Conservation (phyloP, 2,113 vertebrate species). For the Festucalex cinctus region DNA sequence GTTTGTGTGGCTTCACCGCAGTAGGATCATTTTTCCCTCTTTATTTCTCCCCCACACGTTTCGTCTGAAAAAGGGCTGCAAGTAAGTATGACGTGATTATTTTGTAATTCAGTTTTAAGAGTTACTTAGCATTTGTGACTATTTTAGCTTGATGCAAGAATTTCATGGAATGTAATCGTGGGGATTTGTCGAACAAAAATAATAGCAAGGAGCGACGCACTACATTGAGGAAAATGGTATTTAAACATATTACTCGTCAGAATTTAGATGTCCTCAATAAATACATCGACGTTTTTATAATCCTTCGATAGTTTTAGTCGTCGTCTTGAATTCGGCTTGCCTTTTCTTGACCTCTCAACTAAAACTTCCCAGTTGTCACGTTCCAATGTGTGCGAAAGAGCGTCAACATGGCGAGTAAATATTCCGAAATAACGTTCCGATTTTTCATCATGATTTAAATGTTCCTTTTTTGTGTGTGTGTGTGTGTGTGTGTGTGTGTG, state of each 20-base stretch:
- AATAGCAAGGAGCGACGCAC: background rate
- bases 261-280: accelerated
- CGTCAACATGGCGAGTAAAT: background rate
- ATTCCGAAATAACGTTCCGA: too few relatives aligned
- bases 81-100: background rate
- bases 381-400: background rate
- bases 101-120: background rate
- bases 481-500: too few relatives aligned
- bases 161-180: background rate
- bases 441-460: background rate
- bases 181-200: background rate
- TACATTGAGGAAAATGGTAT: background rate
- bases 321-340: slow-evolving; percentile 11
- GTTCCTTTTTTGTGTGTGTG: slow-evolving; percentile 45
- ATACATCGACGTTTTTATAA: background rate
- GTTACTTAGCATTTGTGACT: accelerated
- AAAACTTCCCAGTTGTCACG: background rate
- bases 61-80: background rate
- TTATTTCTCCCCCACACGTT: too few relatives aligned
- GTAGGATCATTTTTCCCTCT: background rate
- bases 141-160: background rate
- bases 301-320: accelerated
- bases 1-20: background rate
- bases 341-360: background rate
- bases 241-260: accelerated